Evolutionary conservation across 2,888 invertebrate species (phyloP), one percentile per base, ranked within the genome.

Genomic region (Ariolimax columbianus): DNA sequence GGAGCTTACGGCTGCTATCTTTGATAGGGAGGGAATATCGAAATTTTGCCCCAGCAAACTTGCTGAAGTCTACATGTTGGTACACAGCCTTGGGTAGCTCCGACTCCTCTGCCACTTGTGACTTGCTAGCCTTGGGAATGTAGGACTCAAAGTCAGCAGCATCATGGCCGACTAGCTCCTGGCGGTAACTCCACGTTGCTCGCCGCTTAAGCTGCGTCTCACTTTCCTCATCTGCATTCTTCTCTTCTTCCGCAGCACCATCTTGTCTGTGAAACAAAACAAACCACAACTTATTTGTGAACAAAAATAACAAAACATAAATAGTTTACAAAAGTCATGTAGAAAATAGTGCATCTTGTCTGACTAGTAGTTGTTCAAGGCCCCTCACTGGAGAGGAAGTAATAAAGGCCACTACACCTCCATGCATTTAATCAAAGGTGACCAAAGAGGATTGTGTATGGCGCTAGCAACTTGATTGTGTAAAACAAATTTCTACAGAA

Each of bases 131-230:
- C 23, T 77, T 70, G 6, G 85, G 85, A 77, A 85, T 82, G 72
- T 82, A 85, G 6, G 85, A 85, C 55, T 85, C 85, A 72, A 85
- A 85, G 33, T 86, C 86, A 14, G 55, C 23, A 6, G 66, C 77
- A 55, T 70, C 80, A 2, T 43, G 47, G 6, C 85, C 85, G 26
- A 51, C 1, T 2, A 83, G 59, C 19, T 87, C 87, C 11, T 86
- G 72, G 7, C 87, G 79, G 40, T 87, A 87, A 70, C 87, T 87
- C 87, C 87, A 87, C 4, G 87, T 87, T 14, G 87, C 86, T 19
- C 73, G n/a, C 23, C 84, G 87, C 26, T 43, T 43, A 38, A 73
- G 70, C 26, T 66, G 40, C 6, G 83, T 73, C 30, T 86, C 72
- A 38, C 73, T 73, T 23, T 59, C 73, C 7, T 80, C 63, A 2